Evolutionary conservation across 2,888 invertebrate species (phyloP), one percentile per base, ranked within the genome.

Genomic region (Drosophila greeni): DNA sequence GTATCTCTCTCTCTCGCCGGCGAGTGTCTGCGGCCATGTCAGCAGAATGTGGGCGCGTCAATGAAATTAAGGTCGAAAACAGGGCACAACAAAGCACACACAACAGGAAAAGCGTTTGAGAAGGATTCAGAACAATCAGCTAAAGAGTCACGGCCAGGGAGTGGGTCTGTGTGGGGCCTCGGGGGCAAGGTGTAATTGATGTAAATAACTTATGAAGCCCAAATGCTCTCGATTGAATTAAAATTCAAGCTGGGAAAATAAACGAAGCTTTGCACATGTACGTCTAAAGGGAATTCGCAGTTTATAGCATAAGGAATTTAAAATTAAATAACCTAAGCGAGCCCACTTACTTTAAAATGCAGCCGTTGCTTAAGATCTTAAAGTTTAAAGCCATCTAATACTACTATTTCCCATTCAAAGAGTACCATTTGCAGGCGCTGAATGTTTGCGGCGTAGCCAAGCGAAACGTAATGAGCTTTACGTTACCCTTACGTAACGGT

Each of bases 11-110:
- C n/a, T 9, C 40, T 18, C 3, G 18, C 37, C 23, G 26, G 51
- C 42, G 40, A 45, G 53, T 47, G 56, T 55, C 45, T 55, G 55
- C 61, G 59, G 66, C 57, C 65, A 62, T 55, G 65, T 69, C 71
- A 57, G 77, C 72, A 80, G 66, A 73, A 68, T 72, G 76, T 72
- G 74, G 72, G 76, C 64, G 74, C 59, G 74, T 74, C 82, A 76
- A 82, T 78, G 72, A 72, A 79, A 78, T 72, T 82, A 72, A 59
- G 68, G 68, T 53, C 68, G 36, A 58, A 57, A 55, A 45, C 54
- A 42, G 34, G 33, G 40, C 52, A 47, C 26, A 43, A 62, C 36
- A 47, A 24, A 39, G 47, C 49, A 56, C 43, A 45, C 43, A 45
- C 29, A 26, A 45, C 29, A 20, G 9, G 14, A 47, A 49, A 48